phyloP scores from a whole-genome alignment of 2,888 invertebrate species.

The Reticulitermes lucifugus region DNA sequence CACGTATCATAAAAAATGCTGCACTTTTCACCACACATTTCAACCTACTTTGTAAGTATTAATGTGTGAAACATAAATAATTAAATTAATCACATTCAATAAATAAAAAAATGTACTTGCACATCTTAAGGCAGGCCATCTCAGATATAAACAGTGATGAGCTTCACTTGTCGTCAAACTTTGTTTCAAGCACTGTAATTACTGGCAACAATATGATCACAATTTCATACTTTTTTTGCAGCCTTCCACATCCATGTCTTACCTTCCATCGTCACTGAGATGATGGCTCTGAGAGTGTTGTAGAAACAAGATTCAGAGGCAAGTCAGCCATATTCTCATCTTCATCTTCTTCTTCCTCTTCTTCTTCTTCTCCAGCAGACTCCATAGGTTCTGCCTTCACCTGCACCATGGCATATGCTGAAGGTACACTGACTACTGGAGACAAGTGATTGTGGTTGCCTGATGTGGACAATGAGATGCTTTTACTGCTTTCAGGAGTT shows the following conservation, averaged over 20 bases:
- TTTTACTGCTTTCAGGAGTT: slow-evolving; percentile 55
- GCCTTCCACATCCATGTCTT: slow-evolving; percentile 1
- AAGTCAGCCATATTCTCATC: slow-evolving; percentile 66
- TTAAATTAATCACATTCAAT: too few species aligned
- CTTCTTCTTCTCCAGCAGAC: slow-evolving; percentile 61
- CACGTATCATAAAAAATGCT: too few species aligned
- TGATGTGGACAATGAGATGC: slow-evolving; percentile 56
- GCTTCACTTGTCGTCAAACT: neutral
- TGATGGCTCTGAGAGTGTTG: slow-evolving; percentile 56
- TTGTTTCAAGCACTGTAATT: neutral
- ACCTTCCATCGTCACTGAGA: slow-evolving; percentile 34
- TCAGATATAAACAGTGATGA: neutral
- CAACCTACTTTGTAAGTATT: too few species aligned
- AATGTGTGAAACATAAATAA: too few species aligned
- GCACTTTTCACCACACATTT: too few species aligned
- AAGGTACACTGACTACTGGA: neutral
- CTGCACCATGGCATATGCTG: slow-evolving; percentile 53
- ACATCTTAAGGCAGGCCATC: neutral
- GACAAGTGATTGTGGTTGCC: slow-evolving; percentile 53
- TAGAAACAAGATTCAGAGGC: slow-evolving; percentile 77
- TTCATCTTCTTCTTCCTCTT: slow-evolving; percentile 59
- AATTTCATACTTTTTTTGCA: neutral
- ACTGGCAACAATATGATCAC: neutral
- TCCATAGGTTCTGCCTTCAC: slow-evolving; percentile 59
- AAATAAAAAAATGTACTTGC: neutral